These are phyloP conservation scores for Myotis vivesi DNA, from an alignment of 2,797 vertebrate genomes.

Conservation along the genomic window DNA sequence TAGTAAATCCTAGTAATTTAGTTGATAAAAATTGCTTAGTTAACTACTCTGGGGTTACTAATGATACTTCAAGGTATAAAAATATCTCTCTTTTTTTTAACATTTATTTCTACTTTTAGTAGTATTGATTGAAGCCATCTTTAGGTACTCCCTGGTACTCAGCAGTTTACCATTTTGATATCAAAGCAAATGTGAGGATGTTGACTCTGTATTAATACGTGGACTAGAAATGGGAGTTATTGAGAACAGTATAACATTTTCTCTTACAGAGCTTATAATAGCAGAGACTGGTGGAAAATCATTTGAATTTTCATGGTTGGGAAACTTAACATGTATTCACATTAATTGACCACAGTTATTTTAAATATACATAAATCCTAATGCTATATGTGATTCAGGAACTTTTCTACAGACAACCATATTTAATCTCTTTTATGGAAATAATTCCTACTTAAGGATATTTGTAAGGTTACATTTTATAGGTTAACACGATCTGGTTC, in stretches of 20 bases:
- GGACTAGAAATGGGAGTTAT: not conserved
- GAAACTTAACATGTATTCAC: not conserved
- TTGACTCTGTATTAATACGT: not conserved
- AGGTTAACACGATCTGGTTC: constrained; percentile 7
- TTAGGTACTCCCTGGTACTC: not conserved
- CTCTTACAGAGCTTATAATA: not conserved
- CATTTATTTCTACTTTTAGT: constrained; percentile 35
- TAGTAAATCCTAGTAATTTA: not conserved
- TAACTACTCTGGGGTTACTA: not conserved
- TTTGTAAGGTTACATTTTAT: not conserved
- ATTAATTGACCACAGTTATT: not conserved
- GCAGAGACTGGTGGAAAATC: not conserved
- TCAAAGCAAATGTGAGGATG: not conserved
- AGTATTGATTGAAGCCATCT: constrained; percentile 23
- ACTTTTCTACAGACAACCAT: not conserved
- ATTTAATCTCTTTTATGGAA: not conserved
- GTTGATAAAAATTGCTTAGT: constrained; percentile 20
- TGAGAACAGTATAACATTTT: not conserved
- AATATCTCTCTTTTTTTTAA: not conserved
- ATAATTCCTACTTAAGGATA: not conserved
- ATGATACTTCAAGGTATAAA: not conserved
- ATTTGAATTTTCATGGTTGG: not conserved
- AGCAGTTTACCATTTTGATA: not conserved
- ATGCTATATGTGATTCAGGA: not conserved
- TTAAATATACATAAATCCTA: not conserved